Percentiles rank a stretch among this genome's conserved stretches.
Conservation (phyloP, 2,888 invertebrate species). For the Nycteola revayana region DNA sequence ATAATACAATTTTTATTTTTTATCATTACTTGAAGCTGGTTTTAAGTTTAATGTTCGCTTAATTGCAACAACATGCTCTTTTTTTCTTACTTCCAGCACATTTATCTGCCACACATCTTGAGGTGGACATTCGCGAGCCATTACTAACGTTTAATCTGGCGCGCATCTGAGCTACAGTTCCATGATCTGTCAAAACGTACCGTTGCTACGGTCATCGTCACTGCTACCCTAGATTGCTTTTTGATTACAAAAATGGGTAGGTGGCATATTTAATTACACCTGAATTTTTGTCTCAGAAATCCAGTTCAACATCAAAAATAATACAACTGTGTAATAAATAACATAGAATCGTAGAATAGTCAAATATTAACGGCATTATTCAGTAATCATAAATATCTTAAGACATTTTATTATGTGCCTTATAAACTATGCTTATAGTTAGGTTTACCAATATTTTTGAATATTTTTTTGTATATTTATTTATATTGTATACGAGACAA, state of each 20-base stretch:
- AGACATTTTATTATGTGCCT: no score
- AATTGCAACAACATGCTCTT: slow-evolving; percentile 16
- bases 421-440: no score
- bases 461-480: no score
- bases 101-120: slow-evolving; percentile 21
- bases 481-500: neutral
- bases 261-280: no score
- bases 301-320: no score
- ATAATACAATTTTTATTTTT: slow-evolving; percentile 8
- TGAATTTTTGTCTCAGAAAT: no score
- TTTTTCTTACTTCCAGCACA: slow-evolving; percentile 10
- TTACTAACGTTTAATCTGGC: slow-evolving; percentile 29
- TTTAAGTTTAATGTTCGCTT: slow-evolving; percentile 8
- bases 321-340: no score
- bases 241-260: no score
- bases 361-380: no score
- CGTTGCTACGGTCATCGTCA: slow-evolving; percentile 27
- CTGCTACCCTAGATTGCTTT: slow-evolving; percentile 23
- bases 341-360: no score
- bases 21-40: neutral
- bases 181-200: slow-evolving; percentile 33
- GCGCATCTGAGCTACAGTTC: slow-evolving; percentile 29
- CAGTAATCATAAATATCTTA: no score
- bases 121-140: slow-evolving; percentile 17
- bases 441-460: no score